These are phyloP conservation scores for Myrmecobius fasciatus DNA, from an alignment of 2,113 vertebrate genomes.

Conservation along the genomic window DNA sequence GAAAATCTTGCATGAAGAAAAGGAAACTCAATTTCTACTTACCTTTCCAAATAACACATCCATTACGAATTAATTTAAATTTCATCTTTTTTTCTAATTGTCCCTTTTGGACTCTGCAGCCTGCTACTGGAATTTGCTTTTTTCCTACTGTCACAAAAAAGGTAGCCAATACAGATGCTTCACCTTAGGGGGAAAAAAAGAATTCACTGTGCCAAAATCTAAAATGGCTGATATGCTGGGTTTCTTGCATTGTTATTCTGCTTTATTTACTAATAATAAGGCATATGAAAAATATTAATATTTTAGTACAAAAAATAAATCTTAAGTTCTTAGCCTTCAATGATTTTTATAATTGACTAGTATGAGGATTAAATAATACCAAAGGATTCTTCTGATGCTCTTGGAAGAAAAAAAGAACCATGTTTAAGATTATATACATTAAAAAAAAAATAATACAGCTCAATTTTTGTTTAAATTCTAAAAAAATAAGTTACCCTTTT, in stretches of 20 bases:
- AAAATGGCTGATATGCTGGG: background rate
- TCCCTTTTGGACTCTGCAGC: slow-evolving; percentile 95
- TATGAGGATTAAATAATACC: slow-evolving; percentile 20
- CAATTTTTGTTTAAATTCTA: slow-evolving; percentile 12
- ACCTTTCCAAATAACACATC: slow-evolving; percentile 92
- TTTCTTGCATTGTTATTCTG: slow-evolving; percentile 3
- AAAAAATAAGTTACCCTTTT: background rate
- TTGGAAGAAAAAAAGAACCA: slow-evolving; percentile 28
- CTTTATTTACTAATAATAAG: slow-evolving; percentile 9
- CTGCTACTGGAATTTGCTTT: slow-evolving; percentile 92
- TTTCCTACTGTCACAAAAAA: slow-evolving; percentile 93
- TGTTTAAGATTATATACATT: background rate
- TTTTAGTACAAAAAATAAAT: background rate
- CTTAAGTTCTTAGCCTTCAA: background rate
- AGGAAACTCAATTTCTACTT: slow-evolving; percentile 65
- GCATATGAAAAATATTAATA: slow-evolving; percentile 4
- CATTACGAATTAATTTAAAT: slow-evolving; percentile 89
- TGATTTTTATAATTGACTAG: slow-evolving; percentile 32
- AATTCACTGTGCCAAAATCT: background rate
- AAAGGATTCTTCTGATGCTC: slow-evolving; percentile 2
- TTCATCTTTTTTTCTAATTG: slow-evolving; percentile 88
- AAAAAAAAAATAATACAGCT: slow-evolving; percentile 8
- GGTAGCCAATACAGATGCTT: slow-evolving; percentile 89
- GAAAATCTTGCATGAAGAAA: background rate
- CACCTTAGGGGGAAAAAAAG: slow-evolving; percentile 83